Evolutionary conservation across 2,113 vertebrate genomes (phyloP).

Genomic region (Eleginops maclovinus): DNA sequence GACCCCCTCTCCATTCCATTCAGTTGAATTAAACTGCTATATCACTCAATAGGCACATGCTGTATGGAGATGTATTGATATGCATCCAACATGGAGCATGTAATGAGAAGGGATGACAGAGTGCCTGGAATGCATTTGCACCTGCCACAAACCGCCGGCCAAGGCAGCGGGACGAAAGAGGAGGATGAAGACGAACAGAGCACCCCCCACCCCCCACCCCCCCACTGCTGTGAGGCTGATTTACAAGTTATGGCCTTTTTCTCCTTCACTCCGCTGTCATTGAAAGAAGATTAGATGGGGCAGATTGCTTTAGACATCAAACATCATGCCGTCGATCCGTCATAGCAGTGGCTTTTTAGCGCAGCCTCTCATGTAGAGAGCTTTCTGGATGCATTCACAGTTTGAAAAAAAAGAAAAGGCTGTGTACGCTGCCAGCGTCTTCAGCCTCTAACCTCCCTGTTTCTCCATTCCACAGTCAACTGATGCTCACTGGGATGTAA

Average conservation of each 20-base stretch:
- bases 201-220: not conserved
- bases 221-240: slow-evolving; percentile 58
- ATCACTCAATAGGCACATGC: slow-evolving; percentile 23
- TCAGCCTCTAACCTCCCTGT: slow-evolving; percentile 68
- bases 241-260: slow-evolving; percentile 83
- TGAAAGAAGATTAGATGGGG: slow-evolving; percentile 81
- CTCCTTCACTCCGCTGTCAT: slow-evolving; percentile 80
- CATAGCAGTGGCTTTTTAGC: slow-evolving; percentile 45
- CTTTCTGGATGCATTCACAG: slow-evolving; percentile 55
- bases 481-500: slow-evolving; percentile 74
- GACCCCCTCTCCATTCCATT: slow-evolving; percentile 1
- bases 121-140: slow-evolving; percentile 63
- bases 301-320: slow-evolving; percentile 79
- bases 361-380: slow-evolving; percentile 36
- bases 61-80: slow-evolving; percentile 67
- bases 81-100: slow-evolving; percentile 64
- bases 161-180: slow-evolving; percentile 49
- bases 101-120: slow-evolving; percentile 73
- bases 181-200: slow-evolving; percentile 62
- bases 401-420: slow-evolving; percentile 7
- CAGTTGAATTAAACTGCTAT: slow-evolving; percentile 64
- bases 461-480: slow-evolving; percentile 70
- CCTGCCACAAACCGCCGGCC: slow-evolving; percentile 62
- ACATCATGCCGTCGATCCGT: slow-evolving; percentile 75
- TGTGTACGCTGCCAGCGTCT: slow-evolving; percentile 57